Conservation (phyloP, 2,797 vertebrate genomes). For the Sebastes ruberrimus region DNA sequence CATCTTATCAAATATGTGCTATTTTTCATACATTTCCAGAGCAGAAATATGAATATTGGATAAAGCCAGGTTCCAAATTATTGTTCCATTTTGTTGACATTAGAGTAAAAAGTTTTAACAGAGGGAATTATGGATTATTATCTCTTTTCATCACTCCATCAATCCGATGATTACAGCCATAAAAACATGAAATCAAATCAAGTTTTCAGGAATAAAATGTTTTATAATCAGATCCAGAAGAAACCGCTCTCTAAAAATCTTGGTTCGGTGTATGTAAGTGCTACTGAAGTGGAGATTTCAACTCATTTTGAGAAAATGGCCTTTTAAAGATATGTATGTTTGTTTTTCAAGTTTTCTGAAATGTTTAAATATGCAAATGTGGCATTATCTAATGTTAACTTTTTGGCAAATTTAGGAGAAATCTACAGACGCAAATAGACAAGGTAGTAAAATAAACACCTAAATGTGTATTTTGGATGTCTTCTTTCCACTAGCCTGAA, state of each 20-base stretch:
- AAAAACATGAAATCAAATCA: no score
- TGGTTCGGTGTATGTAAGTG: neutral
- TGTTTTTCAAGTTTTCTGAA: neutral
- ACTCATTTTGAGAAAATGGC: no score
- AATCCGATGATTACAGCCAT: neutral
- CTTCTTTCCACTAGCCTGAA: neutral
- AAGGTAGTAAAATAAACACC: neutral
- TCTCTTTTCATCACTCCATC: no score
- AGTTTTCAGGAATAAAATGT: no score
- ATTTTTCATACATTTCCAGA: no score
- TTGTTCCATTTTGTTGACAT: neutral
- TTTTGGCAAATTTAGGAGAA: neutral
- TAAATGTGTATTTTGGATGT: neutral
- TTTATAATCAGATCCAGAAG: no score
- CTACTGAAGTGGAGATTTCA: neutral
- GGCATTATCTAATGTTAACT: no score
- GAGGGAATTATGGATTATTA: no score
- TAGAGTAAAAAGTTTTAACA: neutral
- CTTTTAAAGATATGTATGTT: neutral
- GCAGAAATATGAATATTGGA: fast-evolving
- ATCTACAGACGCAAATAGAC: neutral
- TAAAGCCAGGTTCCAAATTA: neutral
- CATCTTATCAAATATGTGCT: neutral
- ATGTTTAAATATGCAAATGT: neutral
- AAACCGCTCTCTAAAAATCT: neutral